Base-by-base conservation (phyloP, 2,797 vertebrate genomes). In the Coranthus polyacanthus region DNA sequence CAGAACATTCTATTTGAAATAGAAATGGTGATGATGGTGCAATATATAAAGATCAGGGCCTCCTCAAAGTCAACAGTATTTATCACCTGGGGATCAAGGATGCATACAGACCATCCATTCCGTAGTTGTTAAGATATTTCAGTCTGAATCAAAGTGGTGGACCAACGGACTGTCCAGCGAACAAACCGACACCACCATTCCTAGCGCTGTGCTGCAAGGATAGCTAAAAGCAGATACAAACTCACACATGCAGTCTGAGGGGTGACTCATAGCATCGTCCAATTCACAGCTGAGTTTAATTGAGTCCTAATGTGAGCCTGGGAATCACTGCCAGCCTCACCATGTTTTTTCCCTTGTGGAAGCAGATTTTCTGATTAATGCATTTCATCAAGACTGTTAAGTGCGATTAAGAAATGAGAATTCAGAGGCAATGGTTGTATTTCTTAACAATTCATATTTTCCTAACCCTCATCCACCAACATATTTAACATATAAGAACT, bases 281-380 rank as follows among this genome's bases (percentile, higher is more conserved):
- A 54, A 69, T 75, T 32, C 68, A 77, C 79, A 89, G 87, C 79
- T 82, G 73, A 79, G 67, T 72, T 60, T 72, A 80, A 82, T 56
- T 60, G 55, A 83, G 77, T 79, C 77, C 75, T 82, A 78, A 73
- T 72, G 68, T 43, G 82, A 83, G 67, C 12, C 52, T 68, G 59
- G 53, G 69, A 79, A 79, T 74, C 26, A 29, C 68, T 84, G 50
- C 87, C 71, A 89, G 55, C 53, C 55, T 77, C 67, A 59, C 24
- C 44, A 53, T 39, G 24, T 32, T 44, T 62, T 56, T 45, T 64
- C 49, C 34, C 22, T n/a, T 32, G 34, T 44, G 26, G 55, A 66
- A 53, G 44, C 32, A 43, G 24, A 32, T 55, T 65, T 67, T 67
- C 32, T 41, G 10, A 60, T 52, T 46, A 37, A 54, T 70, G 32